phyloP scores from a whole-genome alignment of 2,113 vertebrate genomes.

The Grallaria varia region DNA sequence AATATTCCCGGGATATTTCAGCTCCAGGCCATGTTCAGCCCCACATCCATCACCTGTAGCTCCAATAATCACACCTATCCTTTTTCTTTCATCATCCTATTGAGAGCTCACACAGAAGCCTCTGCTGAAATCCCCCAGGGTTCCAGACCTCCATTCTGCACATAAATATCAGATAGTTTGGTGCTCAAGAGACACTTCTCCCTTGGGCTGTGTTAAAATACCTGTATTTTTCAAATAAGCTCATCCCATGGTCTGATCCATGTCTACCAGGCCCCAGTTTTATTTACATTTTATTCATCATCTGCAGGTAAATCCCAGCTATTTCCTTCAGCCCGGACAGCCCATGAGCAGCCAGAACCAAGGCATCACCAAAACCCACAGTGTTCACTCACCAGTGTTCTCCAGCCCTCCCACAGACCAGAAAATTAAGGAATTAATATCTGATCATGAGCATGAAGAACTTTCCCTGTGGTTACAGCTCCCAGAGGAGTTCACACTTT shows the following conservation, averaged over 20 bases:
- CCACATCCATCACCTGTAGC: not conserved
- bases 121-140: fast-evolving
- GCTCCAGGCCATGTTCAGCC: not conserved
- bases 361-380: not conserved
- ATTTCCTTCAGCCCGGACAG: not conserved
- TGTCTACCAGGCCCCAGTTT: fast-evolving
- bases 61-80: not conserved
- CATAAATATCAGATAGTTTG: fast-evolving
- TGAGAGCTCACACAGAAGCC: not conserved
- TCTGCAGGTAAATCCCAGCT: not conserved
- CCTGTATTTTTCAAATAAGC: not conserved
- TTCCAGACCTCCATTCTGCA: not conserved
- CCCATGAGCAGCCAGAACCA: not conserved
- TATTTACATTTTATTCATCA: not conserved
- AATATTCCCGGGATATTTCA: no score
- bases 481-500: not conserved
- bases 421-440: not conserved
- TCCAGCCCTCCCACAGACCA: not conserved
- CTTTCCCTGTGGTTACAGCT: not conserved
- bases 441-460: not conserved
- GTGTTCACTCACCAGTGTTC: not conserved
- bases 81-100: no score
- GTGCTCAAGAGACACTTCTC: not conserved
- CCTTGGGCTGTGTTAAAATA: not conserved
- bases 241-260: not conserved